Evolutionary conservation across 2,797 vertebrate species (phyloP), one percentile per base, ranked within the genome.

Genomic region (Heterohyrax brucei): DNA sequence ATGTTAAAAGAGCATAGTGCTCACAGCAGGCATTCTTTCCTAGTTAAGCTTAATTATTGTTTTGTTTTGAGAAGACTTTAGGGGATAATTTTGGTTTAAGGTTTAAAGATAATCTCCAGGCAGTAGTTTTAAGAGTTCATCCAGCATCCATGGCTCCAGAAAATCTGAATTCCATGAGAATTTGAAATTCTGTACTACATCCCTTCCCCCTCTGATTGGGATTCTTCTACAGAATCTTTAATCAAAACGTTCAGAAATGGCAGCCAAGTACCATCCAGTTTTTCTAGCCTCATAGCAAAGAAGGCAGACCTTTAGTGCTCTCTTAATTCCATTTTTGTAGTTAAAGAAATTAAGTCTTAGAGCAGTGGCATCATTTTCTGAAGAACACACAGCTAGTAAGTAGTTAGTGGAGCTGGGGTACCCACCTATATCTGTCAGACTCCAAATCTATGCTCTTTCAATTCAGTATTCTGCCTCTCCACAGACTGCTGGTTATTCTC

Each of bases 281-380:
- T n/a, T 33, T 70, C 68, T 39, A 18, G n/a, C 39, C 33, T 72
- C 18, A 39, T 73, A 21, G 70, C 33, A 73, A 73, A 39, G 33
- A 33, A 9, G 70, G 33, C 8, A 22, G 16, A 46, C 50, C 21
- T 13, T 77, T 44, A 76, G 33, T 13, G 8, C 21, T 77, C 21
- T 53, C 39, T 91, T 64, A 62, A 50, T n/a, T 62, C 61, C 83
- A 26, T 89, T 79, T 78, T 87, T 87, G 64, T 59, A 80, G 80
- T 79, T 16, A n/a, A 89, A 79, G 70, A 89, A 50, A 39, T 21
- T 0, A 33, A 83, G 53, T 28, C 39, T 87, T 56, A 19, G 48
- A n/a, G 86, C 73, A 39, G 33, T 53, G 24, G 22, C 22, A 4
- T 19, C 10, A 62, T 39, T 87, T 76, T 46, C 10, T 28, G 16